Percentiles rank a stretch among this genome's conserved stretches.
These are phyloP conservation scores for Atethmia centrago DNA, from an alignment of 2,888 invertebrate genomes.

Conservation along the genomic window DNA sequence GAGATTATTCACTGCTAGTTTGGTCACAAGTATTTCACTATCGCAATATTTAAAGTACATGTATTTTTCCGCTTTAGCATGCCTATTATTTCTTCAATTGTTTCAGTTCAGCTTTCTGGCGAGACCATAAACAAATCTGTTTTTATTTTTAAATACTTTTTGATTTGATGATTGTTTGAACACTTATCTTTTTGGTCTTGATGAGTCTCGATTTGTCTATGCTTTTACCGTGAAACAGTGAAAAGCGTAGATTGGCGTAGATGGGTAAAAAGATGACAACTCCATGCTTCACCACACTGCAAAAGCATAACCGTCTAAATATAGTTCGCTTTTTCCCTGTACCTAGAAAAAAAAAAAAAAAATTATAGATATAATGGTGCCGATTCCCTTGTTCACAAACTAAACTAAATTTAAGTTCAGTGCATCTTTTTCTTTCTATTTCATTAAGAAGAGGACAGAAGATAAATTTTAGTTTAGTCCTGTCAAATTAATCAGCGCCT, in stretches of 20 bases:
- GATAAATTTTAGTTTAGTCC: no score
- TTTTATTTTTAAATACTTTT: conserved; percentile 47
- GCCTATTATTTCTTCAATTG: conserved; percentile 74
- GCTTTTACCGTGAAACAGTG: background rate
- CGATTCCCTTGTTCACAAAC: no score
- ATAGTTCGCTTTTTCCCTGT: background rate
- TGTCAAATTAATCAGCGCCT: no score
- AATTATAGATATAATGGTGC: no score
- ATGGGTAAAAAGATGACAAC: no score
- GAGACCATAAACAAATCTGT: conserved; percentile 60
- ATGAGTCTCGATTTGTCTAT: conserved; percentile 25
- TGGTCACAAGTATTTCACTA: conserved; percentile 68
- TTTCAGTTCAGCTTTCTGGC: conserved; percentile 75
- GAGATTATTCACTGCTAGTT: conserved; percentile 63
- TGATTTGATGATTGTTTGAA: conserved; percentile 30
- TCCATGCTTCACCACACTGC: background rate
- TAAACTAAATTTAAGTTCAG: no score
- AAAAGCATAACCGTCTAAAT: background rate
- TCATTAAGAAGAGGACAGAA: no score
- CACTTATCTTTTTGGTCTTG: conserved; percentile 32
- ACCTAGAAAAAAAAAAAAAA: no score
- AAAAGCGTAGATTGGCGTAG: background rate
- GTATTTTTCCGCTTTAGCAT: conserved; percentile 69
- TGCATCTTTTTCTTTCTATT: no score
- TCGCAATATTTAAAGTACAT: conserved; percentile 61